These are phyloP conservation scores for Lutjanus erythropterus DNA, from an alignment of 2,113 vertebrate species.

Conservation along the genomic window DNA sequence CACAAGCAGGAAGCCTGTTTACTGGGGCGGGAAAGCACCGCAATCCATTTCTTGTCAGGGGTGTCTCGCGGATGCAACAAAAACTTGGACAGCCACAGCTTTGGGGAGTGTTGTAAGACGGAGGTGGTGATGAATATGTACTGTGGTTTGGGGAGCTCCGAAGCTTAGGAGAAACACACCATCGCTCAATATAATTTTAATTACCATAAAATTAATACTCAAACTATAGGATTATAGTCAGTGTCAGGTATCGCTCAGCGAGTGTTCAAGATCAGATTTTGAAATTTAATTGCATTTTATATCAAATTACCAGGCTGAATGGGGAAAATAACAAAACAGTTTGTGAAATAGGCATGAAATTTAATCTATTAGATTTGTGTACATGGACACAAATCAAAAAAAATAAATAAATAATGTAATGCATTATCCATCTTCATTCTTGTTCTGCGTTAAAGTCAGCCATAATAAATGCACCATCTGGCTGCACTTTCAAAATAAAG, in stretches of 20 bases:
- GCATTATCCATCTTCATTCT: too few relatives aligned
- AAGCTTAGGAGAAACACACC: background rate
- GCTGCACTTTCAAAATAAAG: too few relatives aligned
- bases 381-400: background rate
- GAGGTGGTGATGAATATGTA: constrained; percentile 55
- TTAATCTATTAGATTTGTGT: too few relatives aligned
- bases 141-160: constrained; percentile 41
- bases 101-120: constrained; percentile 42
- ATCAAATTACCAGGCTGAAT: background rate
- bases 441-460: too few relatives aligned
- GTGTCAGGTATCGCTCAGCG: background rate
- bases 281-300: background rate
- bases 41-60: constrained; percentile 77
- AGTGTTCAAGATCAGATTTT: background rate
- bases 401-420: background rate
- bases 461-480: too few relatives aligned
- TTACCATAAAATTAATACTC: background rate
- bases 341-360: too few relatives aligned
- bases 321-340: background rate
- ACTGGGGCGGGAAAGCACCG: constrained; percentile 72
- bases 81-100: constrained; percentile 52
- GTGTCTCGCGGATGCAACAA: constrained; percentile 64
- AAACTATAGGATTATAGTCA: background rate
- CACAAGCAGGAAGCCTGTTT: constrained; percentile 78
- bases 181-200: background rate